Conservation (phyloP, 2,113 vertebrate genomes). For the Mustela nigripes region DNA sequence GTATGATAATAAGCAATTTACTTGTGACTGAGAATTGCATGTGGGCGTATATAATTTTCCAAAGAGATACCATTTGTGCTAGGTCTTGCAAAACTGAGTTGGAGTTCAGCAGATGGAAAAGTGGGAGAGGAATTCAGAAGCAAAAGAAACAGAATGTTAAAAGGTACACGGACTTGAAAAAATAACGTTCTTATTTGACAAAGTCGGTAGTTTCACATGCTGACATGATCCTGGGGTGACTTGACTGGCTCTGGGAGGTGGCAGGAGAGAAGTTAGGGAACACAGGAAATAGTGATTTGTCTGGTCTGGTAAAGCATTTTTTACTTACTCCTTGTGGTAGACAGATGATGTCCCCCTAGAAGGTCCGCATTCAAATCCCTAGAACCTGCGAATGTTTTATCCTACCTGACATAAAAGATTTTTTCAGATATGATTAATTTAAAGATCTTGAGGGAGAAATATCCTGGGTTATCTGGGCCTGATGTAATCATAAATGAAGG, state of each 20-base stretch:
- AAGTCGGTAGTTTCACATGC: neutral
- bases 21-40: neutral
- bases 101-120: constrained; percentile 28
- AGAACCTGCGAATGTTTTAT: neutral
- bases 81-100: constrained; percentile 19
- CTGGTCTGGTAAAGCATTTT: neutral
- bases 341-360: neutral
- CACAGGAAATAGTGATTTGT: neutral
- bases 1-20: neutral
- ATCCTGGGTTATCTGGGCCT: neutral
- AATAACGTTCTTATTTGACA: constrained; percentile 10
- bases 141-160: constrained; percentile 34
- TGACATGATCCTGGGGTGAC: neutral
- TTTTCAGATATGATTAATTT: neutral
- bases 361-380: neutral
- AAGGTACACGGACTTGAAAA: neutral
- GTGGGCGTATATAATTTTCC: neutral
- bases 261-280: neutral
- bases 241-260: neutral
- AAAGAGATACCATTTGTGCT: constrained; percentile 4
- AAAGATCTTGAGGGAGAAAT: neutral
- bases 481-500: neutral
- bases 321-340: neutral
- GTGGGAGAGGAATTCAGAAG: neutral
- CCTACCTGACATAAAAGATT: neutral